Conservation (phyloP, 1,140 invertebrate genomes). For the Scaptomyza pallida region DNA sequence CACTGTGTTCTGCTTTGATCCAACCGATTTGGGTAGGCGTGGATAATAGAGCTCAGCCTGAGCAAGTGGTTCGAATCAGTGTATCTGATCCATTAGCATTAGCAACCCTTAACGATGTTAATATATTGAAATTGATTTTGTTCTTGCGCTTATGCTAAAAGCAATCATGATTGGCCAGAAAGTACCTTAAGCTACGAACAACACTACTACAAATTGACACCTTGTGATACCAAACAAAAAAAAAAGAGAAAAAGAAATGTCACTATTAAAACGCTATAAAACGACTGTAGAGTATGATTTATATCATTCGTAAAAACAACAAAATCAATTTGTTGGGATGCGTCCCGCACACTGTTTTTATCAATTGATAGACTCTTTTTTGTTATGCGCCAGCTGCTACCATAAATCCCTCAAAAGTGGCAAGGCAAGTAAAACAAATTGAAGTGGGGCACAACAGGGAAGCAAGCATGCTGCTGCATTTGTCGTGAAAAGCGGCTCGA, state of each 20-base stretch:
- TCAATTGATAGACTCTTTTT: constrained; percentile 46
- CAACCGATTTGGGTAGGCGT: constrained; percentile 20
- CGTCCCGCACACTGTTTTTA: constrained; percentile 47
- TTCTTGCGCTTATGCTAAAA: not conserved
- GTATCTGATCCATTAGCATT: not conserved
- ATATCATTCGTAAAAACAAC: constrained; percentile 14
- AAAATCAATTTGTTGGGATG: constrained; percentile 58
- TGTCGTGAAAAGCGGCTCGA: constrained; percentile 24
- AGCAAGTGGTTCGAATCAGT: constrained; percentile 5
- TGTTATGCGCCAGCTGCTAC: constrained; percentile 47
- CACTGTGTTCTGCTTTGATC: constrained; percentile 36
- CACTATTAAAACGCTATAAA: constrained; percentile 18
- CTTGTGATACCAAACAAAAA: constrained; percentile 12
- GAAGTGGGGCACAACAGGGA: constrained; percentile 41
- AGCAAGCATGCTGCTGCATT: constrained; percentile 27
- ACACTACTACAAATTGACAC: constrained; percentile 23
- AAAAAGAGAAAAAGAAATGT: too few relatives aligned
- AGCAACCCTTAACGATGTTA: not conserved
- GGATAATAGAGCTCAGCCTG: constrained; percentile 14
- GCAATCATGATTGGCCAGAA: not conserved
- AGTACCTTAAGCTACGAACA: not conserved
- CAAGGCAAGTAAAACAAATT: constrained; percentile 76
- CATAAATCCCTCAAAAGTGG: constrained; percentile 78
- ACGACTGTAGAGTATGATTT: constrained; percentile 7
- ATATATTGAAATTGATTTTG: constrained; percentile 11